phyloP scores from a whole-genome alignment of 1,140 invertebrate species.

The Zophobas morio region DNA sequence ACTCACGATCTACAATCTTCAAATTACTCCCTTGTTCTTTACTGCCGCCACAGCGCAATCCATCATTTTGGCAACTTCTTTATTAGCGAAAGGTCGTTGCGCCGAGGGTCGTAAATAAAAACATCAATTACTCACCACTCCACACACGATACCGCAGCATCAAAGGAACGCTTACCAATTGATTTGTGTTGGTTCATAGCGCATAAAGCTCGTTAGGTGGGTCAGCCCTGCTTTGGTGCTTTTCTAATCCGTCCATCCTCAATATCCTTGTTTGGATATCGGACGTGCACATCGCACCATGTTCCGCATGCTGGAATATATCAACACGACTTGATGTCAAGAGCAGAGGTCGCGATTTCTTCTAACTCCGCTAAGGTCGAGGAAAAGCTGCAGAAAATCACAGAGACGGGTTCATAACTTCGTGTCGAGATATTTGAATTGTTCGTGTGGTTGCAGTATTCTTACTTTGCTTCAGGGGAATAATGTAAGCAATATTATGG shows the following conservation, averaged over 20 bases:
- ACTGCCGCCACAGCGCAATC: background rate
- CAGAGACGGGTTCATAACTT: background rate
- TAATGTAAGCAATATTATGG: no score
- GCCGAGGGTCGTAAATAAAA: slow-evolving; percentile 1
- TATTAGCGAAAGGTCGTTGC: background rate
- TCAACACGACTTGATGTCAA: slow-evolving; percentile 21
- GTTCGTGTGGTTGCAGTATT: no score
- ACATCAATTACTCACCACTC: background rate
- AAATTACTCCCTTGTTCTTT: slow-evolving; percentile 4
- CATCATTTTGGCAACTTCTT: background rate
- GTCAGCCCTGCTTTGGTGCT: slow-evolving; percentile 11
- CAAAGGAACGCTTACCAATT: background rate
- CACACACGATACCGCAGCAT: slow-evolving; percentile 1
- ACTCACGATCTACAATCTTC: background rate
- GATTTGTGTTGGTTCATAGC: slow-evolving; percentile 3
- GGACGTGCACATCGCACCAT: slow-evolving; percentile 40
- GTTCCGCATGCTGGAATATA: slow-evolving; percentile 29
- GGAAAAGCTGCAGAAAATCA: slow-evolving; percentile 21
- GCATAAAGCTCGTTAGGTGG: slow-evolving; percentile 14
- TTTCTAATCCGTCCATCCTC: slow-evolving; percentile 38
- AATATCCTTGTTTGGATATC: slow-evolving; percentile 30
- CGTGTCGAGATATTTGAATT: no score
- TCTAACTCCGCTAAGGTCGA: background rate
- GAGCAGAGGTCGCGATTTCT: slow-evolving; percentile 35
- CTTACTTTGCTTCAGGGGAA: no score